A percentile compares a stretch with the other conserved stretches of the same genome.
Conservation (phyloP, 2,113 vertebrate genomes). For the Rhinopomastus cyanomelas region DNA sequence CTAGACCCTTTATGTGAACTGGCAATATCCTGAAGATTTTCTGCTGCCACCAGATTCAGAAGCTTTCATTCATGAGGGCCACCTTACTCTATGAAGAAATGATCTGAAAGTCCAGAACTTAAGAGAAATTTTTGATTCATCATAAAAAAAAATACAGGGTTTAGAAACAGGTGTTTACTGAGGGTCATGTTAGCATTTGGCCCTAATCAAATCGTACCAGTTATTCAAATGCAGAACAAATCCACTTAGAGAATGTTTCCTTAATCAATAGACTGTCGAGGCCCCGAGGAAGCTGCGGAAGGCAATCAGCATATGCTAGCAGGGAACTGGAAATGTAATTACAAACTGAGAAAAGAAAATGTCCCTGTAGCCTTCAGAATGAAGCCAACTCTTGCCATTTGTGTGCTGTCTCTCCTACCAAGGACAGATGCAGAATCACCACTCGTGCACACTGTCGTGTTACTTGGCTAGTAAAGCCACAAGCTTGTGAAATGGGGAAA, state of each 20-base stretch:
- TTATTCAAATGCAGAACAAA: constrained; percentile 29
- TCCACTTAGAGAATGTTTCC: constrained; percentile 37
- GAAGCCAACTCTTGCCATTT: neutral
- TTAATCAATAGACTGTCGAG: constrained; percentile 56
- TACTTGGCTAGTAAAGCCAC: neutral
- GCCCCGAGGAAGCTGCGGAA: constrained; percentile 35
- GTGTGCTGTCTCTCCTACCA: neutral
- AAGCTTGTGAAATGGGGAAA: rapidly evolving
- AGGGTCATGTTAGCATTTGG: neutral
- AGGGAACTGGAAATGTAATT: constrained; percentile 44
- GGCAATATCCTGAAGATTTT: neutral
- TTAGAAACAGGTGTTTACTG: neutral
- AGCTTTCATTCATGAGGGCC: neutral
- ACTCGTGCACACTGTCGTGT: neutral
- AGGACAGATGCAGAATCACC: neutral
- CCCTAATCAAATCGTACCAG: constrained; percentile 5
- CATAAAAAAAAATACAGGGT: neutral
- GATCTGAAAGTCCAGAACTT: neutral
- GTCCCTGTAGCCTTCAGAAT: neutral
- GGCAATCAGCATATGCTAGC: constrained; percentile 48
- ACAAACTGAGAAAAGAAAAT: neutral
- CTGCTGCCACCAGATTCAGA: neutral
- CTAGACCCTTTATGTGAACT: neutral
- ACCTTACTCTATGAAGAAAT: neutral
- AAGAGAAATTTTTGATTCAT: neutral